phyloP scores from a whole-genome alignment of 2,888 invertebrate genomes.

The Beris chalybata region DNA sequence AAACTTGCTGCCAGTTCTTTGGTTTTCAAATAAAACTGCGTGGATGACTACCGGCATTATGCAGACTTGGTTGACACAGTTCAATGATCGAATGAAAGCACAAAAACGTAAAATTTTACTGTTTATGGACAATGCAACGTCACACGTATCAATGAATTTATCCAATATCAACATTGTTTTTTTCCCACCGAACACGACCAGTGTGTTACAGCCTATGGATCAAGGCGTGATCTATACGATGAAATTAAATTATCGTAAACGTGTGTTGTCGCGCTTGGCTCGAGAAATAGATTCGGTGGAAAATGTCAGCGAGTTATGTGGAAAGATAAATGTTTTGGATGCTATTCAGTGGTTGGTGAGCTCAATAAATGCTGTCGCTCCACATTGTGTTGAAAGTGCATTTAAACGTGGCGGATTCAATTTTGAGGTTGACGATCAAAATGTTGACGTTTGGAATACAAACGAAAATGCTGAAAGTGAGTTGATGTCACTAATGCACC shows the following conservation, averaged over 20 bases:
- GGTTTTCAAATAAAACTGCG: conserved; percentile 3
- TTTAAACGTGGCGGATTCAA: no score
- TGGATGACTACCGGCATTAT: conserved; percentile 16
- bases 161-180: no score
- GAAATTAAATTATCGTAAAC: no score
- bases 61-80: not conserved
- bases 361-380: not conserved
- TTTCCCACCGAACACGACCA: no score
- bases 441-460: no score
- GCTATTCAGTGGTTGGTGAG: not conserved
- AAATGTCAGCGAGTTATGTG: not conserved
- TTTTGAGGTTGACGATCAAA: no score
- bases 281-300: conserved; percentile 3
- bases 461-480: no score
- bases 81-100: conserved; percentile 2
- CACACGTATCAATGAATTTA: conserved; percentile 3
- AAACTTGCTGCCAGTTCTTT: not conserved
- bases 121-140: conserved; percentile 1
- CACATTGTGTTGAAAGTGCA: no score
- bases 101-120: no score
- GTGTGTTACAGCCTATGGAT: no score
- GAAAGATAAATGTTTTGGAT: conserved; percentile 2
- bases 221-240: no score
- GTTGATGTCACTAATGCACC: no score
- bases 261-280: conserved; percentile 3